Conservation (phyloP, 1,140 invertebrate species). For the Magallana gigas region DNA sequence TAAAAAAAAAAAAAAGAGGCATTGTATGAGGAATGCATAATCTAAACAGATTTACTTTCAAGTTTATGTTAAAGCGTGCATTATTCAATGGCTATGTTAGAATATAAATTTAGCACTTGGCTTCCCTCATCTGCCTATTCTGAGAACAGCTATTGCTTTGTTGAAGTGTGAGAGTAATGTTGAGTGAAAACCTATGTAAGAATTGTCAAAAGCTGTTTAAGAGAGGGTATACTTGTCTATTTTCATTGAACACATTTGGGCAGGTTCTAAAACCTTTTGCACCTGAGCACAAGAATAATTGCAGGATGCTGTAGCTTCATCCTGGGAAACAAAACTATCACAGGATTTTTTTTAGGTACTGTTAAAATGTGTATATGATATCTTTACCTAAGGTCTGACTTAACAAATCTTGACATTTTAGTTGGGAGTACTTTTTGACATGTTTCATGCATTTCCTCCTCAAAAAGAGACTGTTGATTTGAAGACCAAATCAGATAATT, state of each 20-base stretch:
- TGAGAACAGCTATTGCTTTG: background rate
- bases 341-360: too few relatives aligned
- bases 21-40: background rate
- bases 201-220: conserved; percentile 12
- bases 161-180: background rate
- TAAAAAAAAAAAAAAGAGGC: too few relatives aligned
- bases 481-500: too few relatives aligned
- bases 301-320: background rate
- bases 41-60: background rate
- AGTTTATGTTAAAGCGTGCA: background rate
- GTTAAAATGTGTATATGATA: too few relatives aligned
- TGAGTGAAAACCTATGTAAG: conserved; percentile 20
- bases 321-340: too few relatives aligned
- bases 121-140: background rate
- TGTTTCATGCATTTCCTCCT: too few relatives aligned
- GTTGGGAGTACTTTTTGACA: too few relatives aligned
- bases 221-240: conserved; percentile 11
- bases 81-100: background rate
- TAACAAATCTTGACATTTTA: too few relatives aligned
- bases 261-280: conserved; percentile 3
- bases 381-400: too few relatives aligned
- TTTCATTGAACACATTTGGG: conserved; percentile 24
- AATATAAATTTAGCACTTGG: conserved; percentile 23
- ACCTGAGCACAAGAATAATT: too few relatives aligned
- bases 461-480: too few relatives aligned